Evolutionary conservation across 53 echinoderm and acorn worm genomes (phyloP), one percentile per base, ranked within the genome.

Genomic region (Mesocentrotus franciscanus): DNA sequence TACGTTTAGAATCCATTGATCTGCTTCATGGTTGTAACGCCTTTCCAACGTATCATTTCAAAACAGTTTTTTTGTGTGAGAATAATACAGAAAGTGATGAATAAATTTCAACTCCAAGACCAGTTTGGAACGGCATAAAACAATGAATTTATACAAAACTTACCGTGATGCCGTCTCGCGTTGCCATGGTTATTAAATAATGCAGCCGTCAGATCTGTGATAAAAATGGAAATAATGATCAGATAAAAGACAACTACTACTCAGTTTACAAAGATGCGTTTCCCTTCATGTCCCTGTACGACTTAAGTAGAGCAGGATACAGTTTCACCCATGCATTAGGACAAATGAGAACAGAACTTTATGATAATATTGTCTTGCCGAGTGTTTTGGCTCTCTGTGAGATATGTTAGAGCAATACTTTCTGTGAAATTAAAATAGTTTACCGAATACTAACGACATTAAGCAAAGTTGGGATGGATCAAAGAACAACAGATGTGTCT

Each of bases 91-190:
- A 36, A 81, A 34, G 14, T 18, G 81, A 17, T 33, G 27, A 30
- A 29, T 76, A 29, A 30, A 76, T 30, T 76, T 76, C 5, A 76
- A 12, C 9, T 81, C 9, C 36, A 42, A 17, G 34, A 42, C 81
- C 49, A 42, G 15, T 81, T 39, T 39, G 9, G 20, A 42, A 81
- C 8, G 32, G 9, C 17, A 81, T 18, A 18, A 39, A 14, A 81
- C 42, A 78, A n/a, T 15, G 39, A 81, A 81, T 36, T 17, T 33
- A 39, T 13, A 7, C 8, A 20, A 0, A 42, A 64, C 91, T 91
- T 66, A 91, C 91, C 91, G 91, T 91, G 5, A 91, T 64, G 20
- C 64, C 91, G 68, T 91, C 91, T 22, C 91, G 62, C 12, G 91
- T 91, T 68, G 91, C 91, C 91, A 91, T 91, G 68, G 91, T 91